These are phyloP conservation scores for Mythimna pallens DNA, from an alignment of 2,888 invertebrate genomes.

Conservation along the genomic window DNA sequence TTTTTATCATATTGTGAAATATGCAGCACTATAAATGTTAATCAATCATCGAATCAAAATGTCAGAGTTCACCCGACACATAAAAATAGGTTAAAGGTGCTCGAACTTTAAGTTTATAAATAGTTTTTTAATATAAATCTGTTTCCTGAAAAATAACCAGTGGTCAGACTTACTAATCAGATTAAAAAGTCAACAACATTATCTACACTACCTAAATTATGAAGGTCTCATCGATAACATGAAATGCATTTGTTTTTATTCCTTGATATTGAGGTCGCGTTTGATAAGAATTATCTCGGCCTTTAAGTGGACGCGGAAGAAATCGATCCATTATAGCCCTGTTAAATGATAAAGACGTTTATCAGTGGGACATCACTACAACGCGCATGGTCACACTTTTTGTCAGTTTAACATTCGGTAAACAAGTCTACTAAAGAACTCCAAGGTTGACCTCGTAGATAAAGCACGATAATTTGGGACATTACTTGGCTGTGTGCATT, in stretches of 20 bases:
- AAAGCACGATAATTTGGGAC: slow-evolving; percentile 86
- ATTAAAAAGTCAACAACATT: slow-evolving; percentile 40
- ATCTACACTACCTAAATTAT: slow-evolving; percentile 66
- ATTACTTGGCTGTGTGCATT: slow-evolving; percentile 75
- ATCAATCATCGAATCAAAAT: slow-evolving; percentile 26
- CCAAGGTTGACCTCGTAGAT: slow-evolving; percentile 89
- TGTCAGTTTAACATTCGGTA: slow-evolving; percentile 78
- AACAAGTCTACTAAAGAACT: slow-evolving; percentile 84
- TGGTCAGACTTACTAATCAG: slow-evolving; percentile 12
- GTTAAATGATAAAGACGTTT: slow-evolving; percentile 76
- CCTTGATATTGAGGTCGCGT: slow-evolving; percentile 76
- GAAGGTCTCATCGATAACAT: slow-evolving; percentile 80
- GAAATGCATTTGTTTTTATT: slow-evolving; percentile 80
- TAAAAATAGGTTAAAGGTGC: slow-evolving; percentile 50
- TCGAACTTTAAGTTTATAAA: slow-evolving; percentile 45
- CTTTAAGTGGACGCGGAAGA: slow-evolving; percentile 85
- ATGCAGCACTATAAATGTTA: slow-evolving; percentile 13
- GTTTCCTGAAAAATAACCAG: slow-evolving; percentile 23
- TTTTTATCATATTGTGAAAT: slow-evolving; percentile 28
- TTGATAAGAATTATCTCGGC: slow-evolving; percentile 83
- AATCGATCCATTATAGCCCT: slow-evolving; percentile 75
- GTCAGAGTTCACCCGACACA: slow-evolving; percentile 31
- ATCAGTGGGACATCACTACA: slow-evolving; percentile 53
- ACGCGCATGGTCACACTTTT: slow-evolving; percentile 72
- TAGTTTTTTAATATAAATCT: slow-evolving; percentile 2